Evolutionary conservation across 2,797 vertebrate genomes (phyloP).

Genomic region (Merluccius polli): DNA sequence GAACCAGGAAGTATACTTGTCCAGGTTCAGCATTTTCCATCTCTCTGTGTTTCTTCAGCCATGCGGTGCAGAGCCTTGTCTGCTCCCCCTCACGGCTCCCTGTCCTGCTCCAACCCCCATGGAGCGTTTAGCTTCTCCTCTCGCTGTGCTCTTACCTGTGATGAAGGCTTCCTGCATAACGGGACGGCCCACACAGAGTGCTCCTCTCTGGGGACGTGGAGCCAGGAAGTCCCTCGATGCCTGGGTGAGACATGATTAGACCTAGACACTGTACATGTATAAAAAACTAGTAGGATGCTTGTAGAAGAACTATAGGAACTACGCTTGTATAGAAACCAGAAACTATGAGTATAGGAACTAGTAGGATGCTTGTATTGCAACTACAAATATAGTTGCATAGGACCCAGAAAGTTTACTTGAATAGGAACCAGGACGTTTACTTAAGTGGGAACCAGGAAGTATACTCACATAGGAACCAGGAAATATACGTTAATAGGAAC

Average conservation of each 20-base stretch:
- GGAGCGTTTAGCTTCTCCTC: slow-evolving; percentile 1
- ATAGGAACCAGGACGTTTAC: too few relatives aligned
- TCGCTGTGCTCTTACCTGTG: slow-evolving; percentile 1
- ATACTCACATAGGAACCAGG: too few relatives aligned
- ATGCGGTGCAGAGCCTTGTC: background rate
- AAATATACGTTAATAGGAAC: too few relatives aligned
- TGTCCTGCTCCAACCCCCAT: background rate
- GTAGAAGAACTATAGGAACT: background rate
- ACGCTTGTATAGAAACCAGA: too few relatives aligned
- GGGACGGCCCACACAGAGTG: background rate
- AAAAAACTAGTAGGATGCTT: background rate
- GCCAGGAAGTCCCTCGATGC: background rate
- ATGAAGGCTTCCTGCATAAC: background rate
- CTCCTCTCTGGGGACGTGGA: background rate
- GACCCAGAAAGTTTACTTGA: background rate
- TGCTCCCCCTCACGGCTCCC: background rate
- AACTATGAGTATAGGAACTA: too few relatives aligned
- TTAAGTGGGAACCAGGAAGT: too few relatives aligned
- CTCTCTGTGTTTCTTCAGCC: background rate
- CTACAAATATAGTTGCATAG: too few relatives aligned
- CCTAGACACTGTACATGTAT: background rate
- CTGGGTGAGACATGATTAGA: background rate
- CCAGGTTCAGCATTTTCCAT: background rate
- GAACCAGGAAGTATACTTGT: too few relatives aligned
- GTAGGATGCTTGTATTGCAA: background rate